Percentiles rank a stretch among this genome's conserved stretches.
Conservation (phyloP, 2,797 vertebrate genomes). For the Karalla daura region DNA sequence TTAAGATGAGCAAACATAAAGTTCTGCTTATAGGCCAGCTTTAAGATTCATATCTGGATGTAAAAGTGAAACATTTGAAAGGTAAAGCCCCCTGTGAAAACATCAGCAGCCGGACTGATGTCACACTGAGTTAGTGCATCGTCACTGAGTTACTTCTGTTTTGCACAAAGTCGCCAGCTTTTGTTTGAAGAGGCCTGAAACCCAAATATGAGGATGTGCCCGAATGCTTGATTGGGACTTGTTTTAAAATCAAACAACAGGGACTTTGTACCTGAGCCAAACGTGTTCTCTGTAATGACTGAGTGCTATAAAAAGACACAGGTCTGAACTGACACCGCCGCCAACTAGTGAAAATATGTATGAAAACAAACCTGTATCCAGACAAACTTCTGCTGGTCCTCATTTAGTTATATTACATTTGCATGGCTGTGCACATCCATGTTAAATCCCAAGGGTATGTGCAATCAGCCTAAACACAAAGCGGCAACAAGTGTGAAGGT, state of each 20-base stretch:
- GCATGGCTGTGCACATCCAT: conserved; percentile 1
- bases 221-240: conserved; percentile 16
- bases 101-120: not conserved
- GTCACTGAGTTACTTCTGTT: not conserved
- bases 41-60: not conserved
- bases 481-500: not conserved
- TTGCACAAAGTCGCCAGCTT: conserved; percentile 15
- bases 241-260: conserved; percentile 39
- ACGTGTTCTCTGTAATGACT: conserved; percentile 21
- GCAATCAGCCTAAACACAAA: conserved; percentile 15
- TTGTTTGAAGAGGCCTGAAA: conserved; percentile 13
- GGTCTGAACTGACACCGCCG: conserved; percentile 2
- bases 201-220: not conserved
- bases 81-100: not conserved
- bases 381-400: conserved; percentile 8
- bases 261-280: conserved; percentile 27
- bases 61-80: too few species aligned
- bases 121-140: conserved; percentile 5
- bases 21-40: not conserved
- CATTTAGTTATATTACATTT: conserved; percentile 9
- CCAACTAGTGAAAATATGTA: conserved; percentile 18
- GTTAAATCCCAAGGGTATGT: conserved; percentile 1
- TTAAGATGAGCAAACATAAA: not conserved
- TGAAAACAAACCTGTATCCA: too few species aligned
- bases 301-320: conserved; percentile 30